A percentile compares a stretch with the other conserved stretches of the same genome.
Conservation (phyloP, 1,140 invertebrate genomes). For the Cyclargus thomasi region DNA sequence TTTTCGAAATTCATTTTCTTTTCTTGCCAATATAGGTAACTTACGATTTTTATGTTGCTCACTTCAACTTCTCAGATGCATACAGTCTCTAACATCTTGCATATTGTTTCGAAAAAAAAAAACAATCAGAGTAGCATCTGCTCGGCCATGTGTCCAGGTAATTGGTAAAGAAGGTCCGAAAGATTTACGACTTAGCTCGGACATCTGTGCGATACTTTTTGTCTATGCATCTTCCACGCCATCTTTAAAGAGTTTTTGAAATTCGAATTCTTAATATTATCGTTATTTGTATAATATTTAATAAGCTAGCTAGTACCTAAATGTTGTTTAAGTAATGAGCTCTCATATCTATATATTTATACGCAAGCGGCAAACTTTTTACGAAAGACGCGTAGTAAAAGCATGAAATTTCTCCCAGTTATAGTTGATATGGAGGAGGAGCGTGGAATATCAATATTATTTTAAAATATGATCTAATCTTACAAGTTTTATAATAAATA, state of each 20-base stretch:
- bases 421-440: too few relatives aligned
- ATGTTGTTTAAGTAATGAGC: too few relatives aligned
- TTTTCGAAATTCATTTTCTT: neutral
- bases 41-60: neutral
- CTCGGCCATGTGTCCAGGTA: constrained; percentile 49
- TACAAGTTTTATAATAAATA: too few relatives aligned
- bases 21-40: neutral
- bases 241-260: neutral
- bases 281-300: too few relatives aligned
- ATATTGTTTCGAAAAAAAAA: neutral
- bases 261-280: neutral
- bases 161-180: constrained; percentile 53
- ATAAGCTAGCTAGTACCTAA: too few relatives aligned
- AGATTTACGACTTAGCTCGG: constrained; percentile 49
- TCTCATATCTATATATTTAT: too few relatives aligned
- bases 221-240: constrained; percentile 5
- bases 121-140: constrained; percentile 18
- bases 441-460: too few relatives aligned
- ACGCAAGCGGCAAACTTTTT: too few relatives aligned
- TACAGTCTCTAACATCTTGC: neutral
- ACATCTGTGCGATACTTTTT: constrained; percentile 40
- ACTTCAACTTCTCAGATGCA: neutral
- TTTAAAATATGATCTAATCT: too few relatives aligned
- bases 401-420: too few relatives aligned
- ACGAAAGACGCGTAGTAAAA: too few relatives aligned